Conservation (phyloP, 2,888 invertebrate species). For the Neocrepidodera transversa region DNA sequence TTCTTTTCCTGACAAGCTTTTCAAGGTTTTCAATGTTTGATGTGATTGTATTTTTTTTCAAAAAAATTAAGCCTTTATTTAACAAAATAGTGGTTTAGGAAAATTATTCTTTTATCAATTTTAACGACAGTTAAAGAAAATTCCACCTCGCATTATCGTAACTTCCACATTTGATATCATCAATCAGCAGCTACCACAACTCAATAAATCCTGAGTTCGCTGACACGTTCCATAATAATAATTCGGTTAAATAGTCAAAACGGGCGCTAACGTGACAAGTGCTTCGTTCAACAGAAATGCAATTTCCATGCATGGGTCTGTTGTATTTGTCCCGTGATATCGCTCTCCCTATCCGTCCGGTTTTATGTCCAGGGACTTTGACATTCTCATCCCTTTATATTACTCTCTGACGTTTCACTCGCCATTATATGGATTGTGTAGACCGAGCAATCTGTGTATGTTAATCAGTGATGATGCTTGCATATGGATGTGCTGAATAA, state of each 20-base stretch:
- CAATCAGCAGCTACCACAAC: background rate
- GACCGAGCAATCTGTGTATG: constrained; percentile 2
- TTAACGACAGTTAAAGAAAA: no score
- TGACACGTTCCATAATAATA: background rate
- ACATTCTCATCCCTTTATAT: constrained; percentile 9
- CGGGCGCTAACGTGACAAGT: background rate
- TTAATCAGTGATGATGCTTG: constrained; percentile 2
- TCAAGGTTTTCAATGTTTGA: no score
- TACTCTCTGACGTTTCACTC: background rate
- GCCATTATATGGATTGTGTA: background rate
- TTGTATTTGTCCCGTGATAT: background rate
- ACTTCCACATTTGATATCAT: no score
- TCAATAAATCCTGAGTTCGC: background rate
- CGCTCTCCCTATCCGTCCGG: background rate
- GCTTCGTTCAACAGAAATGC: background rate
- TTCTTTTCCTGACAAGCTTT: no score
- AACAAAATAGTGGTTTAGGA: no score
- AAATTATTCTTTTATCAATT: no score
- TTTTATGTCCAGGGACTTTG: constrained; percentile 5
- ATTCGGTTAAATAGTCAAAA: constrained; percentile 1
- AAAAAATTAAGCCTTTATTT: no score
- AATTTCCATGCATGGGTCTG: constrained; percentile 5
- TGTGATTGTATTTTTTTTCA: no score
- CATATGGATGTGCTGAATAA: no score
- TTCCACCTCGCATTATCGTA: no score